Percentiles rank a stretch among this genome's conserved stretches.
Evolutionary conservation across 2,113 vertebrate species (phyloP).

Genomic region (Notiomystis cincta): DNA sequence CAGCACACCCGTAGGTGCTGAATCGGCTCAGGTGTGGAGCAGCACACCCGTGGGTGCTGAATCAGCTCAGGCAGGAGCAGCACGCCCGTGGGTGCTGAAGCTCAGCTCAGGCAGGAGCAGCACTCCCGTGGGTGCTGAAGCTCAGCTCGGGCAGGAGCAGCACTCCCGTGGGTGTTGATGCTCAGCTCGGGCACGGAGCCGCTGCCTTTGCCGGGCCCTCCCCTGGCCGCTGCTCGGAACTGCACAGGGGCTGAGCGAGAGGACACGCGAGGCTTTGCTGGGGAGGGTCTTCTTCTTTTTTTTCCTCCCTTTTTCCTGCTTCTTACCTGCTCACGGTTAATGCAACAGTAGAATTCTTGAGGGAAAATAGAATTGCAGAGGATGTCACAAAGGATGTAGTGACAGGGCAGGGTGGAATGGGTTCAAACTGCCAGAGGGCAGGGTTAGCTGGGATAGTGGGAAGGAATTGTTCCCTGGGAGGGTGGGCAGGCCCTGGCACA

Average conservation of each 20-base stretch:
- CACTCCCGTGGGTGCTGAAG: too few relatives aligned
- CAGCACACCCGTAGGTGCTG: too few relatives aligned
- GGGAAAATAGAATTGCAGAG: background rate
- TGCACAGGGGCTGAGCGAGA: background rate
- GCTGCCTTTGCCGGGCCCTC: background rate
- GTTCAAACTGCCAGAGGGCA: background rate
- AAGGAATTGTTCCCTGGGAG: background rate
- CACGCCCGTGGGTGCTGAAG: too few relatives aligned
- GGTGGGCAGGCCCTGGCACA: background rate
- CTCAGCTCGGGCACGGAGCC: rapidly evolving
- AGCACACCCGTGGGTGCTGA: too few relatives aligned
- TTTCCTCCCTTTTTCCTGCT: rapidly evolving
- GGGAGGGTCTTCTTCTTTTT: background rate
- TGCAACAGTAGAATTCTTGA: background rate
- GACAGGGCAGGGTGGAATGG: background rate
- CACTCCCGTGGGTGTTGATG: rapidly evolving
- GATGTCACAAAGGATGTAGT: background rate
- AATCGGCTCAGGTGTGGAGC: too few relatives aligned
- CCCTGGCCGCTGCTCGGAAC: background rate
- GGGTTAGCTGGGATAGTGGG: background rate
- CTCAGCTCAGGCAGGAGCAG: too few relatives aligned
- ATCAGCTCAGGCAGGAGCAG: too few relatives aligned
- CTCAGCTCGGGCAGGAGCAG: too few relatives aligned
- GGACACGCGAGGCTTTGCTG: rapidly evolving
- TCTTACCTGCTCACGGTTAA: background rate